A percentile compares a stretch with the other conserved stretches of the same genome.
Conservation (phyloP, 2,797 vertebrate species). For the Cichlasoma orientale region DNA sequence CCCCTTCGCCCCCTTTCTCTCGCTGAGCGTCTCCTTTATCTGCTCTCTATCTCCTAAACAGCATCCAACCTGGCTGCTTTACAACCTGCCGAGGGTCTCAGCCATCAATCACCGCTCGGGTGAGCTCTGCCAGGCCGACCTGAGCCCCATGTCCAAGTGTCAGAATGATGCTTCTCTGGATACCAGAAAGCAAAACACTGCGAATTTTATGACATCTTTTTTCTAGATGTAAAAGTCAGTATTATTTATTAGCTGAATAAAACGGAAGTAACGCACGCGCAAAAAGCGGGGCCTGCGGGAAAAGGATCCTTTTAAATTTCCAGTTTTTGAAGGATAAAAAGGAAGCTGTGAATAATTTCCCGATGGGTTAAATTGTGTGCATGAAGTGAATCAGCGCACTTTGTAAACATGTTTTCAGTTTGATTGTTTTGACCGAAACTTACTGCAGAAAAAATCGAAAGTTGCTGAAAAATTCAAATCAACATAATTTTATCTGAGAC, state of each 20-base stretch:
- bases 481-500: neutral
- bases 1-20: conserved; percentile 4
- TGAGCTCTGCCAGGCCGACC: conserved; percentile 18
- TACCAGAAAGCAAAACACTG: neutral
- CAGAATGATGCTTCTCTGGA: neutral
- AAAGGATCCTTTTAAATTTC: neutral
- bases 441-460: neutral
- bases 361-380: neutral
- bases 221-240: neutral
- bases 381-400: fast-evolving
- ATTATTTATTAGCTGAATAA: neutral
- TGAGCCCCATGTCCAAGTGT: neutral
- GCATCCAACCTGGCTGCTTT: conserved; percentile 57
- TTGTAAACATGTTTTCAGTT: neutral
- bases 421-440: neutral
- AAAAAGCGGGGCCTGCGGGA: too few relatives aligned
- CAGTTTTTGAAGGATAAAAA: neutral
- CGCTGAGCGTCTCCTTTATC: conserved; percentile 63
- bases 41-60: conserved; percentile 77
- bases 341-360: neutral
- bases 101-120: conserved; percentile 60
- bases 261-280: neutral
- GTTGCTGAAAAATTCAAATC: neutral
- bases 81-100: conserved; percentile 50
- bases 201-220: neutral